A percentile compares a stretch with the other conserved stretches of the same genome.
Evolutionary conservation across 2,113 vertebrate species (phyloP).

Genomic region (Apeltes quadracus): DNA sequence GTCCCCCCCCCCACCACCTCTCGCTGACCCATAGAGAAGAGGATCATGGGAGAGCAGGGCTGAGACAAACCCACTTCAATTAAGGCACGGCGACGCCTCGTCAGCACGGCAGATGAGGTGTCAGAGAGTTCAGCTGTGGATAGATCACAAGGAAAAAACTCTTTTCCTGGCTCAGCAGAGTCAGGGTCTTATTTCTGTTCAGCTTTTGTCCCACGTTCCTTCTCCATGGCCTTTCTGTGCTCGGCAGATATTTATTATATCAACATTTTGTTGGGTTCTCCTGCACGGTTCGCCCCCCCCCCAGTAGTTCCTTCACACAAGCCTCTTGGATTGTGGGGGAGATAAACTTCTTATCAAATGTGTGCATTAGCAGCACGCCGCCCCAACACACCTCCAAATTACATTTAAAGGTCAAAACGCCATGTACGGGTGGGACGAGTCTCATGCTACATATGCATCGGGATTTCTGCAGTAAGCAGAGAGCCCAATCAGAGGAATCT

Average conservation of each 20-base stretch:
- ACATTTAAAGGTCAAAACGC: conserved; percentile 76
- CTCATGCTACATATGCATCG: conserved; percentile 44
- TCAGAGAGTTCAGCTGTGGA: conserved; percentile 79
- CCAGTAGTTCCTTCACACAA: conserved; percentile 13
- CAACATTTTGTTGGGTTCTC: conserved; percentile 26
- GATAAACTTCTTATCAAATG: conserved; percentile 69
- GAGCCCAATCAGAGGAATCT: conserved; percentile 46
- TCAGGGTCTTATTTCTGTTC: conserved; percentile 55
- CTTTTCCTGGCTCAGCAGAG: conserved; percentile 74
- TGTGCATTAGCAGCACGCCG: conserved; percentile 56
- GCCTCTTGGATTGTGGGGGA: conserved; percentile 39
- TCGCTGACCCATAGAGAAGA: conserved; percentile 79
- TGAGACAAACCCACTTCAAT: conserved; percentile 82
- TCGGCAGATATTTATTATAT: conserved; percentile 40
- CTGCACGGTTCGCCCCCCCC: conserved; percentile 12
- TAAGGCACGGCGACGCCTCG: conserved; percentile 78
- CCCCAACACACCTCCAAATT: conserved; percentile 68
- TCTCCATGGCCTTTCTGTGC: conserved; percentile 16
- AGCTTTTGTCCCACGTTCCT: conserved; percentile 27
- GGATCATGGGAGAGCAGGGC: conserved; percentile 78
- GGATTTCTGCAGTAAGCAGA: conserved; percentile 32
- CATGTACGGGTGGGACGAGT: conserved; percentile 44
- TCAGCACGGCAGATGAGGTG: conserved; percentile 79
- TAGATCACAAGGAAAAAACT: conserved; percentile 69
- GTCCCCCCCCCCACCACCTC: conserved; percentile 62